Percentiles rank a stretch among this genome's conserved stretches.
Evolutionary conservation across 2,113 vertebrate genomes (phyloP).

Genomic region (Psittacara wagleri): DNA sequence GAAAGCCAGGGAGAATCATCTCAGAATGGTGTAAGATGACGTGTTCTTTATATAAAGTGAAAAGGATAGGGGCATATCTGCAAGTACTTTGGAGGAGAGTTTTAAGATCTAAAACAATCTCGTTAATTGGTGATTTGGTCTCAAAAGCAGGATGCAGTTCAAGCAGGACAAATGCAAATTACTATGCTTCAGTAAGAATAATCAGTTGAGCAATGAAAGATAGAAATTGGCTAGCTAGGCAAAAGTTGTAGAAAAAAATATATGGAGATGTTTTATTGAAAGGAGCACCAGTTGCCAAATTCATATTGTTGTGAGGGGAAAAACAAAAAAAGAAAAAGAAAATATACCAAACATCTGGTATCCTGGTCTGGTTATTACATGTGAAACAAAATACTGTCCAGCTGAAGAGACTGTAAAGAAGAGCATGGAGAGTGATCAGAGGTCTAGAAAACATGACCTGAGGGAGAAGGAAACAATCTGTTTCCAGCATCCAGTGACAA

Average conservation of each 20-base stretch:
- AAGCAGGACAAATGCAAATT: conserved; percentile 30
- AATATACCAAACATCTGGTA: not conserved
- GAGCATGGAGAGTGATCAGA: not conserved
- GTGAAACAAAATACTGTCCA: not conserved
- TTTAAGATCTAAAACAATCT: conserved; percentile 2
- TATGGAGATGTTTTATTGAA: not conserved
- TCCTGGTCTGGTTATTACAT: not conserved
- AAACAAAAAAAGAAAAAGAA: not conserved
- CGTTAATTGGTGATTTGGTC: not conserved
- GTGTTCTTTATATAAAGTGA: not conserved
- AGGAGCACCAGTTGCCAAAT: not conserved
- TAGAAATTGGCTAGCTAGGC: not conserved
- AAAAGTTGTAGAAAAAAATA: not conserved
- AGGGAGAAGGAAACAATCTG: not conserved
- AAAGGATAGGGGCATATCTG: not conserved
- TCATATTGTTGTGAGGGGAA: not conserved
- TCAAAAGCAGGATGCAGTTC: conserved; percentile 23
- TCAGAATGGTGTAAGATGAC: not conserved
- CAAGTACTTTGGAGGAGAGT: not conserved
- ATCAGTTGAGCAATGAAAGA: conserved; percentile 4
- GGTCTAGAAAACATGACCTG: not conserved
- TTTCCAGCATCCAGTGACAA: not conserved
- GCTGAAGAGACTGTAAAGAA: not conserved
- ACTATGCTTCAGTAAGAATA: not conserved
- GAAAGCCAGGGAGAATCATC: not conserved